Evolutionary conservation across 2,888 invertebrate species (phyloP), one percentile per base, ranked within the genome.

Genomic region (Sesamia inferens): DNA sequence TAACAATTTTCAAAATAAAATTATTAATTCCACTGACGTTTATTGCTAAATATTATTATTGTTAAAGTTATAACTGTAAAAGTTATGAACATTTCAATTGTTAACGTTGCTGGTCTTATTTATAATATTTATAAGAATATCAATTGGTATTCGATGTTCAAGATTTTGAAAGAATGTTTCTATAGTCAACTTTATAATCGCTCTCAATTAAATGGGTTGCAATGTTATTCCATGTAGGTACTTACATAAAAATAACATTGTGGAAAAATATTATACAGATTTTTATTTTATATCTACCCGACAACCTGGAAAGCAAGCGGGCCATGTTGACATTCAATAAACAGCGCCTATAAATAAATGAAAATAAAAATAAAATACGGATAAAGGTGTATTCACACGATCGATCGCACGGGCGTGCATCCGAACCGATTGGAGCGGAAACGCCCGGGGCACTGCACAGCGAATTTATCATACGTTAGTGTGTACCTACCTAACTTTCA

Each of bases 351-450:
- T 81, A 85, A 86, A 86, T 86, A 86, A 92, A 90, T 84, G 83
- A 87, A 90, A 89, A 90, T 87, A 91, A 90, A 90, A 90, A 89
- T 87, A 89, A 91, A 92, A 91, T 86, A 88, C 82, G 89, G 89
- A 90, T 93, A 93, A 94, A 94, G 93, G 94, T 93, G 90, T 91
- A 90, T 91, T 89, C 92, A 94, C 89, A 93, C 93, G 92, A 94
- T 94, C 93, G 94, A 93, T 92, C 88, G 91, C 88, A 84, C 87
- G 86, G 87, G 90, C 92, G 88, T 93, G 94, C 93, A 95, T 91
- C 92, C 90, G 91, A 90, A 91, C 90, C 93, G 93, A 94, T 91
- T 90, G 92, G 88, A 93, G 93, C 94, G 95, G 94, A 95, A 95
- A 88, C 87, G 88, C 93, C 91, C 92, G 90, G 92, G 92, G 94